Evolutionary conservation across 1,140 invertebrate genomes (phyloP), one percentile per base, ranked within the genome.

Genomic region (Danaus melanippus): DNA sequence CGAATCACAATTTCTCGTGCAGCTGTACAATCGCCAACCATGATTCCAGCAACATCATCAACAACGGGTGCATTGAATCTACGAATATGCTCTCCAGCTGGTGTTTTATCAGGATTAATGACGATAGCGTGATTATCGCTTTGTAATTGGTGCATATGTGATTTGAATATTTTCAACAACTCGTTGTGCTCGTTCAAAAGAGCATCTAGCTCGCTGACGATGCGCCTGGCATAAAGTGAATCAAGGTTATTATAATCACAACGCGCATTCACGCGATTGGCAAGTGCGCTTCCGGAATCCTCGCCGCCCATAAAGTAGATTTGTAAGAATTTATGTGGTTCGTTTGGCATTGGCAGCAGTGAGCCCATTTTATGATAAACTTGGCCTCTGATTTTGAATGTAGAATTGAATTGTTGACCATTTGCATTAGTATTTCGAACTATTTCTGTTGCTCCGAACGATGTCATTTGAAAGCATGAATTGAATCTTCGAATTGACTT

Each of bases 131-230:
- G 53, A 12, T 59, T 59, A 21, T 63, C 48, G 12, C 42, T 64
- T 58, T 59, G 56, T 53, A 62, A 44, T 48, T 62, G 10, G 32
- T 53, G 56, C 53, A 66, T 62, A 10, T 62, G 59, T 59, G 63
- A 60, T 66, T 62, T 66, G 47, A 66, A 62, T 49, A 62, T 49
- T 56, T 66, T 66, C 21, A 66, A 55, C 32, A 62, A 60, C 17
- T 60, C 54, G 32, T 66, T 66, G 56, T 66, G 56, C 57, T 62
- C 56, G 12, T 62, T 59, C 15, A 66, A 41, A 4, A 60, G 15
- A 60, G 58, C 55, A 10, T 62, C 57, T 10, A 67, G 53, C 10
- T 63, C 61, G 52, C 46, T 60, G 42, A 61, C 58, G 53, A 67
- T 63, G 21, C 53, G 48, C 9, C 40, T 58, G 55, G 48, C 60